Conservation (phyloP, 2,797 vertebrate genomes). For the Varecia variegata region DNA sequence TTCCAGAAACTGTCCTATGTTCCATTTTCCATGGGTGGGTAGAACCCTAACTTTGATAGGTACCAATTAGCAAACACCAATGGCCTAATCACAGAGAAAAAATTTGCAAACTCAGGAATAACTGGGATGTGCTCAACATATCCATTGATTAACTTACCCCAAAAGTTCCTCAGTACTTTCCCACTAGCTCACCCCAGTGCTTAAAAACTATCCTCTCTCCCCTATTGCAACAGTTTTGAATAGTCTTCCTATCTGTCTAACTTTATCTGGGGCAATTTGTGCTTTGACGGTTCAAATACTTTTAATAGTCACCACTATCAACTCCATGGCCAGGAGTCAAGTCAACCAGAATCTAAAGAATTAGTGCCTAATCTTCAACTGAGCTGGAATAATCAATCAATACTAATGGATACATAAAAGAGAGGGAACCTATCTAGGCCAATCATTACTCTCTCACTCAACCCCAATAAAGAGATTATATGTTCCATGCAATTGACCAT, state of each 20-base stretch:
- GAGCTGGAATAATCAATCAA: not conserved
- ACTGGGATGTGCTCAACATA: not conserved
- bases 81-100: not conserved
- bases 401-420: not conserved
- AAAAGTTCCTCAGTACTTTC: not conserved
- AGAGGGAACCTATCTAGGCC: not conserved
- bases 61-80: not conserved
- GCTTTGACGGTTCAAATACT: not conserved
- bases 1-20: not conserved
- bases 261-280: not conserved
- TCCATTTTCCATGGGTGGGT: not conserved
- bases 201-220: not conserved
- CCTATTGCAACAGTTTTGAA: not conserved
- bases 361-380: not conserved
- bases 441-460: constrained; percentile 9
- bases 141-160: not conserved
- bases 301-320: not conserved
- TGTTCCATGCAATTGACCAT: constrained; percentile 18
- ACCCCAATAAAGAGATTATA: not conserved
- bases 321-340: not conserved
- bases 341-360: not conserved
- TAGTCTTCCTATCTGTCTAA: not conserved
- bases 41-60: not conserved
- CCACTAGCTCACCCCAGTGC: not conserved
- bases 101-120: not conserved